Evolutionary conservation across 2,797 vertebrate species (phyloP).

Genomic region (Carcharodon carcharias): DNA sequence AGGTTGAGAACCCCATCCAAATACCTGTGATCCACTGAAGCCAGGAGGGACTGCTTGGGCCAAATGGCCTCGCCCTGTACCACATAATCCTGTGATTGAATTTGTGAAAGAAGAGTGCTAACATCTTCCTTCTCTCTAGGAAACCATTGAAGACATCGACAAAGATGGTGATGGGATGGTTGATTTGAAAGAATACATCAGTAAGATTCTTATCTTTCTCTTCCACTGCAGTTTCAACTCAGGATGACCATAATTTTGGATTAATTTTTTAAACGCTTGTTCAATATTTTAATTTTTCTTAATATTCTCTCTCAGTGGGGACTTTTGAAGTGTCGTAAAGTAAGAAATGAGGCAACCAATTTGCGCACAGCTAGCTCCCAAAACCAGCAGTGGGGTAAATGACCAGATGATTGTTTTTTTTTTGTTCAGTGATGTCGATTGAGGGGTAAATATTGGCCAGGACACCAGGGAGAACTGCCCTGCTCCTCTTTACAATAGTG

Average conservation of each 20-base stretch:
- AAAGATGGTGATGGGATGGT: slow-evolving; percentile 74
- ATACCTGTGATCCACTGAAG: neutral
- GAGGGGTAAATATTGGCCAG: no score
- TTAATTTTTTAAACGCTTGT: neutral
- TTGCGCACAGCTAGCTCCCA: neutral
- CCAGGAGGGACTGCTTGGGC: neutral
- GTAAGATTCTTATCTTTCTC: slow-evolving; percentile 51
- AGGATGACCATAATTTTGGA: neutral
- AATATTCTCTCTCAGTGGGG: no score
- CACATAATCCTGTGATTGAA: neutral
- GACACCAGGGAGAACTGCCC: no score
- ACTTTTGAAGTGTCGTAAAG: no score
- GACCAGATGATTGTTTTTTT: neutral
- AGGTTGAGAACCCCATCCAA: neutral
- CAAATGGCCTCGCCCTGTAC: no score
- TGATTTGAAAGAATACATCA: slow-evolving; percentile 73
- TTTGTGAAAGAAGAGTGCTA: neutral
- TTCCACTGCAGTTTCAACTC: neutral
- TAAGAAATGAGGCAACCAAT: neutral
- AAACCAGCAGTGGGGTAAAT: neutral
- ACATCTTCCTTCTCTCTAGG: slow-evolving; percentile 52
- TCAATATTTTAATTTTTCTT: no score
- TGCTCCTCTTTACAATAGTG: no score
- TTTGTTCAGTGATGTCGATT: neutral
- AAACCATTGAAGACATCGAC: slow-evolving; percentile 83